Evolutionary conservation across 2,888 invertebrate genomes (phyloP).

Genomic region (Agelastica alni): DNA sequence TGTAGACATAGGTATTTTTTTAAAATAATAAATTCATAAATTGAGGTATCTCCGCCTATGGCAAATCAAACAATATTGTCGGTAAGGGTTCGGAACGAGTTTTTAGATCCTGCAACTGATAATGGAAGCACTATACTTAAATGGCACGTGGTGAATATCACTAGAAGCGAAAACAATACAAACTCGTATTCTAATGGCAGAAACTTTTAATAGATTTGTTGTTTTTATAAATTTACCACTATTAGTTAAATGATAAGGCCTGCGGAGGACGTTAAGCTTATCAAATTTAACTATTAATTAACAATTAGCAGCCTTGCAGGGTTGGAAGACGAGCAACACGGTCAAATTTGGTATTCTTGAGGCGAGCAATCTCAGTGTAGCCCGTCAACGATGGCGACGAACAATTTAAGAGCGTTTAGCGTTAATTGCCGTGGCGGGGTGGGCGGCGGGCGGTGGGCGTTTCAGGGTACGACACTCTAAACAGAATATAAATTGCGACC

Average conservation of each 20-base stretch:
- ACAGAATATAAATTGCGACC: slow-evolving; percentile 42
- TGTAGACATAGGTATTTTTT: too few relatives aligned
- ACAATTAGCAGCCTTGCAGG: slow-evolving; percentile 20
- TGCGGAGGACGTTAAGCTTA: not conserved
- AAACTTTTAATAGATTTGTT: too few relatives aligned
- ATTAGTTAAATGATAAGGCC: not conserved
- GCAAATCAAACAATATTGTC: too few relatives aligned
- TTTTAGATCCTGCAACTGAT: too few relatives aligned
- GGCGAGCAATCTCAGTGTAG: slow-evolving; percentile 32
- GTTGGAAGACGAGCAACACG: slow-evolving; percentile 16
- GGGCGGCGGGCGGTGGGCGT: slow-evolving; percentile 26
- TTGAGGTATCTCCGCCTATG: too few relatives aligned
- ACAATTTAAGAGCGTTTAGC: slow-evolving; percentile 37
- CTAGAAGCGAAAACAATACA: too few relatives aligned
- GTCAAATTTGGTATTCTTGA: slow-evolving; percentile 34
- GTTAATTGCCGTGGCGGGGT: slow-evolving; percentile 39
- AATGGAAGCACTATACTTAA: too few relatives aligned
- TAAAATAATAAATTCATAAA: too few relatives aligned
- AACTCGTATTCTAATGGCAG: too few relatives aligned
- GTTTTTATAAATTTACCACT: too few relatives aligned
- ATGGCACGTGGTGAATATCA: too few relatives aligned
- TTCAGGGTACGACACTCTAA: slow-evolving; percentile 38
- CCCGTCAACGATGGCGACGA: slow-evolving; percentile 35
- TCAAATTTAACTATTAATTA: slow-evolving; percentile 27
- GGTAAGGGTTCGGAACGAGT: too few relatives aligned